Base-by-base conservation (phyloP, 2,888 invertebrate species). In the Pogonocherus hispidulus region DNA sequence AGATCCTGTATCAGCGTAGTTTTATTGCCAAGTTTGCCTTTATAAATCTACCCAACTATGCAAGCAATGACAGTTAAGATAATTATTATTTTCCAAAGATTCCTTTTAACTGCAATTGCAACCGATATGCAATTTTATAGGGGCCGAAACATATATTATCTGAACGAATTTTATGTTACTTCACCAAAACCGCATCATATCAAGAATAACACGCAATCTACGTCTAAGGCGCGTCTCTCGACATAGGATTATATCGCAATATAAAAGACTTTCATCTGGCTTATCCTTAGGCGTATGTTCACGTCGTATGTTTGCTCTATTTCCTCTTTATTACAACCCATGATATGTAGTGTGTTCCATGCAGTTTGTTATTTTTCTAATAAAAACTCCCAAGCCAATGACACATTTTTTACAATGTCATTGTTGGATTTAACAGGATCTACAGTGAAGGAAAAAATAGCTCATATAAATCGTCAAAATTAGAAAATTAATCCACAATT, bases 231-330 rank as follows among this genome's bases (percentile, higher is more conserved):
- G 0, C 18, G n/a, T 44, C 27, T 32, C 47, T 47, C 32, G 47
- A 20, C 32, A 47, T 19, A n/a, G 32, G 59, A 59, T 59, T 59
- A 59, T 59, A 5, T 59, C n/a, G 47, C 59, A 59, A 46, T 59
- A 11, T 59, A 18, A 19, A 32, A 59, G 19, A 59, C 47, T 47
- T 59, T 59, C 47, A 47, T 59, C 47, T 47, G 32, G 32, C 47
- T 11, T 46, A 57, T 32, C 59, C 59, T 18, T 32, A 32, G 47
- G 59, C 47, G 59, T 32, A 47, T 47, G 27, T 46, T 41, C 46
- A 47, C 32, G 32, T 19, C 47, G 11, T 44, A 57, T 41, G 19
- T 32, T 59, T 47, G 11, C 18, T 32, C 27, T 14, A 16, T 47
- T 59, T 32, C 47, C 47, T 14, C 22, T 46, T 59, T 59, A 59